phyloP scores from a whole-genome alignment of 2,888 invertebrate species.

The Uropetala carovei region DNA sequence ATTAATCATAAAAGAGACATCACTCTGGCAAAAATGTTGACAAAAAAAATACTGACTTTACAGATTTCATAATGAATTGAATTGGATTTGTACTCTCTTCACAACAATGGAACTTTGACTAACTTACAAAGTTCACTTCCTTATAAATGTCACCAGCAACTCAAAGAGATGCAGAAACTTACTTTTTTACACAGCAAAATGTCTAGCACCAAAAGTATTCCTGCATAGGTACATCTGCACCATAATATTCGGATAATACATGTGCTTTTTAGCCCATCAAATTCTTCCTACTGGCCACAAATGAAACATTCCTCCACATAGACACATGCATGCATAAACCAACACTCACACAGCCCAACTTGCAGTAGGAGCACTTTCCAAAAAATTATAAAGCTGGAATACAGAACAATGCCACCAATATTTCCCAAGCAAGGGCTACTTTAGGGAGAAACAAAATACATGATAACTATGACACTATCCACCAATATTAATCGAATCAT shows the following conservation, averaged over 20 bases:
- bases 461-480: slow-evolving; percentile 26
- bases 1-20: slow-evolving; percentile 47
- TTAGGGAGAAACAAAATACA: slow-evolving; percentile 32
- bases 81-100: slow-evolving; percentile 62
- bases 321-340: slow-evolving; percentile 43
- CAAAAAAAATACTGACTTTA: slow-evolving; percentile 58
- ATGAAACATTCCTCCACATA: slow-evolving; percentile 34
- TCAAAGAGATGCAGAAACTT: slow-evolving; percentile 59
- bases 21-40: slow-evolving; percentile 56
- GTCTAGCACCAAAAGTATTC: slow-evolving; percentile 63
- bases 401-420: slow-evolving; percentile 47
- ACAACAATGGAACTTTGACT: slow-evolving; percentile 60
- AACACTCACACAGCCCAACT: slow-evolving; percentile 59
- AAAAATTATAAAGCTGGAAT: slow-evolving; percentile 46
- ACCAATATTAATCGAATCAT: slow-evolving; percentile 28
- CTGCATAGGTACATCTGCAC: slow-evolving; percentile 61
- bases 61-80: slow-evolving; percentile 55
- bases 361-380: slow-evolving; percentile 46
- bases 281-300: slow-evolving; percentile 49
- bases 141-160: slow-evolving; percentile 54
- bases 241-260: slow-evolving; percentile 54
- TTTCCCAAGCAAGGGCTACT: slow-evolving; percentile 43
- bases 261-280: slow-evolving; percentile 49
- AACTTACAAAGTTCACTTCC: slow-evolving; percentile 58
- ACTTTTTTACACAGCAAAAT: slow-evolving; percentile 53